phyloP scores from a whole-genome alignment of 2,888 invertebrate genomes.

The Caenorhabditis becei region DNA sequence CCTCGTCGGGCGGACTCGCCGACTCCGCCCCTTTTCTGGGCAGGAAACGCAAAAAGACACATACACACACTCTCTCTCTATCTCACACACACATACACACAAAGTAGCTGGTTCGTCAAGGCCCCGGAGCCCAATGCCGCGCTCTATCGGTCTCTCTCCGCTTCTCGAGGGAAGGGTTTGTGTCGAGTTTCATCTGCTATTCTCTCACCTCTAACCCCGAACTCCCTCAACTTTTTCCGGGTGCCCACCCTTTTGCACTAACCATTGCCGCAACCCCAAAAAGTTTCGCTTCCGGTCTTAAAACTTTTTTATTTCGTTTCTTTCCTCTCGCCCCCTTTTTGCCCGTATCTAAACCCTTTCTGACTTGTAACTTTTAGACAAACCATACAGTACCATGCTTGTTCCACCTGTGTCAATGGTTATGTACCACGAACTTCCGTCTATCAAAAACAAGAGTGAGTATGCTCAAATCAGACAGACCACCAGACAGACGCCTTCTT shows the following conservation, averaged over 20 bases:
- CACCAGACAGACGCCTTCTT: not conserved
- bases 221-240: constrained; percentile 34
- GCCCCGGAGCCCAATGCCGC: constrained; percentile 40
- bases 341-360: not conserved
- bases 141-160: constrained; percentile 41
- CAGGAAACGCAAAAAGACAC: constrained; percentile 60
- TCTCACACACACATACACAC: constrained; percentile 53
- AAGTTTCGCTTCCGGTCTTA: constrained; percentile 34
- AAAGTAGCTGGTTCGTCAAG: constrained; percentile 58
- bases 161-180: constrained; percentile 32
- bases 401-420: constrained; percentile 70
- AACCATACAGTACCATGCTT: constrained; percentile 52
- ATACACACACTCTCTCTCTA: constrained; percentile 39
- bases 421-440: constrained; percentile 66
- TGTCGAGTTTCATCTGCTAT: constrained; percentile 53
- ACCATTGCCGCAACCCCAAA: constrained; percentile 4
- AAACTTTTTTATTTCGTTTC: constrained; percentile 10
- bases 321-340: constrained; percentile 4
- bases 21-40: constrained; percentile 63
- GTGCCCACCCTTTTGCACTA: constrained; percentile 37
- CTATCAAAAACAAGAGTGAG: constrained; percentile 68
- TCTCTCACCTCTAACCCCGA: constrained; percentile 45
- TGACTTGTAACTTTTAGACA: not conserved
- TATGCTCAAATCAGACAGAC: constrained; percentile 15
- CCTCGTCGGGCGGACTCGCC: constrained; percentile 50